These are phyloP conservation scores for Drosophila kepulauana DNA, from an alignment of 1,140 invertebrate genomes.

Conservation along the genomic window DNA sequence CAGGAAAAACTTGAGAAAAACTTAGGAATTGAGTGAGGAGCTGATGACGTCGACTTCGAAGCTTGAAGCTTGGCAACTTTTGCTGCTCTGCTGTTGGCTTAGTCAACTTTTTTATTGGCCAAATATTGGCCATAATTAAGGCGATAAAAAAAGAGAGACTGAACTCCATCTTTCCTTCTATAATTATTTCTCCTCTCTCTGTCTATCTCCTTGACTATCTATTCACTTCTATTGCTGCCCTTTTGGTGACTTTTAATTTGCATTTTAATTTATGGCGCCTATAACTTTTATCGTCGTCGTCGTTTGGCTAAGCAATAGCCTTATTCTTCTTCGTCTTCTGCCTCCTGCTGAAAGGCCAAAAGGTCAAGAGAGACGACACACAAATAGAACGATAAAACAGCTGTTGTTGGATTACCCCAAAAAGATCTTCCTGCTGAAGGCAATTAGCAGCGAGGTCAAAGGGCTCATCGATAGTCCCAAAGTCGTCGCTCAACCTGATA, in stretches of 20 bases:
- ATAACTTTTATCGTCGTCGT: conserved; percentile 74
- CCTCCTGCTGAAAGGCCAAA: conserved; percentile 19
- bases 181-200: conserved; percentile 59
- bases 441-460: conserved; percentile 70
- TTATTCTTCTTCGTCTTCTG: neutral
- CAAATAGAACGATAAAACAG: conserved; percentile 57
- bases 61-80: conserved; percentile 22
- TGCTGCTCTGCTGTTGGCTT: conserved; percentile 26
- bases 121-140: conserved; percentile 80
- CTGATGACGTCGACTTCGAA: conserved; percentile 40
- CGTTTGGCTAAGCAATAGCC: conserved; percentile 13
- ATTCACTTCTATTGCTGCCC: conserved; percentile 6
- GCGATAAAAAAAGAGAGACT: conserved; percentile 56
- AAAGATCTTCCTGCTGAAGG: conserved; percentile 41
- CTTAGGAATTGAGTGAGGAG: conserved; percentile 25
- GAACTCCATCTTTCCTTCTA: conserved; percentile 5
- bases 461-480: conserved; percentile 32
- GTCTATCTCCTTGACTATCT: neutral
- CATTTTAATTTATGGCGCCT: conserved; percentile 79
- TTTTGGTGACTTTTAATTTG: conserved; percentile 69
- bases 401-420: conserved; percentile 54
- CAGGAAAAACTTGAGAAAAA: conserved; percentile 2
- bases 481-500: conserved; percentile 4
- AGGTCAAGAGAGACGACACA: conserved; percentile 33
- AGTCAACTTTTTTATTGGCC: conserved; percentile 63